Conservation (phyloP, 2,113 vertebrate species). For the Carassius gibelio region DNA sequence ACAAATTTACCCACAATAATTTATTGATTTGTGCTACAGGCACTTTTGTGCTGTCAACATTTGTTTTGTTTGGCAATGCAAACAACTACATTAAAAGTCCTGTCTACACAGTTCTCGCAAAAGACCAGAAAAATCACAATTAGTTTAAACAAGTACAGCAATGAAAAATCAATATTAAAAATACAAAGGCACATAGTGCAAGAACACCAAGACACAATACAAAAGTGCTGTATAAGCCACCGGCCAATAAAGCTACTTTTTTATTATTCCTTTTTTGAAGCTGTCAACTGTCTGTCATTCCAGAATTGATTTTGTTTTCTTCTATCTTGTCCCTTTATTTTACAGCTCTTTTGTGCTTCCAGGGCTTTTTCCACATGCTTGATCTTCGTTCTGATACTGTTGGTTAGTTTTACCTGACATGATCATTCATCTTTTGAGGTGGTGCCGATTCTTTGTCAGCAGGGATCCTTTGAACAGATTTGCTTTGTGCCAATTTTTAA, state of each 20-base stretch:
- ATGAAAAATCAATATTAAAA: conserved; percentile 19
- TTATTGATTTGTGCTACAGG: background rate
- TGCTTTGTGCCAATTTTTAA: background rate
- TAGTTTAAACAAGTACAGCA: background rate
- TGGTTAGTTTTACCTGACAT: conserved; percentile 35
- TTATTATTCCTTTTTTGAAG: background rate
- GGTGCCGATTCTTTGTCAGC: background rate
- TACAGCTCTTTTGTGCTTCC: conserved; percentile 15
- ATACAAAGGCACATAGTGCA: background rate
- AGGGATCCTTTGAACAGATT: background rate
- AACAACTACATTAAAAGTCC: background rate
- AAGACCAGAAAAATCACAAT: background rate
- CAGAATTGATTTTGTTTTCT: conserved; percentile 38
- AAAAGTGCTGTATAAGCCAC: background rate
- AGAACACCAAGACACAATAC: background rate
- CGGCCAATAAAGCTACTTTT: background rate
- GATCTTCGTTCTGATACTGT: conserved; percentile 10
- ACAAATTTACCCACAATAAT: background rate
- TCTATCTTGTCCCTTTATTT: conserved; percentile 33
- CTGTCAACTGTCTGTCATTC: conserved; percentile 37
- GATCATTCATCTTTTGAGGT: conserved; percentile 37
- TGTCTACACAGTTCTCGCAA: background rate
- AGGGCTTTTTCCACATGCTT: conserved; percentile 40
- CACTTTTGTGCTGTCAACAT: background rate
- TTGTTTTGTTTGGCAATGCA: background rate